A percentile compares a stretch with the other conserved stretches of the same genome.
phyloP scores from a whole-genome alignment of 2,113 vertebrate species.

The Microcebus ravelobensis region DNA sequence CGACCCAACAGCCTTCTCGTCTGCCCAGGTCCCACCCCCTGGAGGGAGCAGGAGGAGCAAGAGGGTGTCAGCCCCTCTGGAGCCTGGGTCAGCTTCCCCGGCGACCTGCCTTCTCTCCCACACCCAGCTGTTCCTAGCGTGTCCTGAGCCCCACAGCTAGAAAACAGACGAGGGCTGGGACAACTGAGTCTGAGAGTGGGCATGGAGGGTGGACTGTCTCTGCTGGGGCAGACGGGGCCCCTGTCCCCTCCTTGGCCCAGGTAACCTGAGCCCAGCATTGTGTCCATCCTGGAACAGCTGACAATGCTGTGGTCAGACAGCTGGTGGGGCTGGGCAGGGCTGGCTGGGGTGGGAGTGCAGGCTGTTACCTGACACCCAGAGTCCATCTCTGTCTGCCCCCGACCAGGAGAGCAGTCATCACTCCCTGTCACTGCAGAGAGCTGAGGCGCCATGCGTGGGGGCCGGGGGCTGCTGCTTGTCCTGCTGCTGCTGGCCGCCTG shows the following conservation, averaged over 20 bases:
- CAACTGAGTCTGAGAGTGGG: not conserved
- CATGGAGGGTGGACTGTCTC: not conserved
- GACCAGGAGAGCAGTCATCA: not conserved
- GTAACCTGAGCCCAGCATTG: conserved; percentile 68
- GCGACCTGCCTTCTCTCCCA: not conserved
- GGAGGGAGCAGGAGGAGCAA: not conserved
- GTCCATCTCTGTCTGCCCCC: not conserved
- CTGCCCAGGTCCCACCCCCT: not conserved
- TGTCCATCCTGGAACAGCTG: conserved; percentile 80
- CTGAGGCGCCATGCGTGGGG: conserved; percentile 45
- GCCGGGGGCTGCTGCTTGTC: not conserved
- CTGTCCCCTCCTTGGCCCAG: not conserved
- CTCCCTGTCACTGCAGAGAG: not conserved
- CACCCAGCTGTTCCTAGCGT: not conserved
- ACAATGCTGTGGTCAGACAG: conserved; percentile 75
- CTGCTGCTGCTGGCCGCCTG: conserved; percentile 46
- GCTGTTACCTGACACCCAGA: conserved; percentile 48
- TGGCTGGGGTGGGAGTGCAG: not conserved
- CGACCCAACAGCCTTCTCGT: not conserved
- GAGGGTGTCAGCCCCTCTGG: rapidly evolving
- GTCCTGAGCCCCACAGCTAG: not conserved
- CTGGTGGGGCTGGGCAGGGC: conserved; percentile 66
- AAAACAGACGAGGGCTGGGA: not conserved
- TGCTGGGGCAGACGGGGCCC: not conserved
- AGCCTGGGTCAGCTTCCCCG: not conserved